Base-by-base conservation (phyloP, 2,113 vertebrate species). In the Phocoena phocoena region DNA sequence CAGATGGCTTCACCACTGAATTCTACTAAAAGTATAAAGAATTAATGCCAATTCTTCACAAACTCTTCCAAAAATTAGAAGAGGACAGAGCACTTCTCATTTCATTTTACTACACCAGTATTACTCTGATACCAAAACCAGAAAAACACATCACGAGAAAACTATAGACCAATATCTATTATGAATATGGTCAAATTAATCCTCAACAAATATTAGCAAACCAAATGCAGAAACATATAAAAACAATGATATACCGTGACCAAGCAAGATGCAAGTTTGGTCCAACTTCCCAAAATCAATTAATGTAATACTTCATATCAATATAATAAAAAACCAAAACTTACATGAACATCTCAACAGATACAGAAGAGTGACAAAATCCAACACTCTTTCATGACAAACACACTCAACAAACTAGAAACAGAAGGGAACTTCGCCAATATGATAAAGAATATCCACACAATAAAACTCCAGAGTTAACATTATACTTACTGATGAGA, bases 1-100 rank as follows among this genome's bases (percentile, higher is more conserved):
- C 33, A 58, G 31, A 76, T 88, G 58, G 13, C 44, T 87, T 79
- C 18, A 87, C 31, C 28, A 93, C 5, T 93, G 53, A 87, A 80
- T 70, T 87, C 83, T 60, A 90, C 33, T 58, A 85, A 77, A 77
- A 55, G 76, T 90, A 68, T 90, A 76, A 95, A 47, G 62, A 84
- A 68, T 60, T 68, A 95, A 41, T 63, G 80, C 11, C 36, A 84
- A 67, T 84, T 90, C 55, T 82, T 88, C 58, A 74, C n/a, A 82
- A 82, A 83, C n/a, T 83, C 23, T 60, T 90, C 63, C 62, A 90
- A 96, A 96, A 85, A 60, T 84, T 77, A 73, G 23, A 38, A 62
- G 4, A 63, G 53, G 33, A 77, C 23, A 38, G 47, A 85, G 31
- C 50, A 90, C 6, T 85, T 83, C 38, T 58, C 44, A 36, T 58